Base-by-base conservation (phyloP, 2,113 vertebrate species). In the Rhinoptilus africanus region DNA sequence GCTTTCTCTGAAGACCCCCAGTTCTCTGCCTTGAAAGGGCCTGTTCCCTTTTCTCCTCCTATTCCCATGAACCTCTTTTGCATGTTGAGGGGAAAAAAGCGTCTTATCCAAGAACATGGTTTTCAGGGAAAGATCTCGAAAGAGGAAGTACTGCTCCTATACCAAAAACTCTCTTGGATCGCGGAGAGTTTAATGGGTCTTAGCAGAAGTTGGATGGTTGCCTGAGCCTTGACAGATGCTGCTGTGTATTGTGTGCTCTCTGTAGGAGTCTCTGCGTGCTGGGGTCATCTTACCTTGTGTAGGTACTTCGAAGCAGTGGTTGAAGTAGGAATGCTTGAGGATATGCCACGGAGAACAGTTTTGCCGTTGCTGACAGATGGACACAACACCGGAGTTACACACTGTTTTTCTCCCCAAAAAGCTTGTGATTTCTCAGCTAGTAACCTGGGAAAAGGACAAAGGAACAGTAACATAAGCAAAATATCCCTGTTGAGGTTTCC, bases 361-460 rank as follows among this genome's bases (percentile, higher is more conserved):
- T 32, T 73, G 69, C 14, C 2, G 24, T 32, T 54, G 37, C 39
- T 45, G 54, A 66, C 74, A 35, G 48, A 62, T 50, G 50, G 57
- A 79, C 79, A 87, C 41, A 86, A 84, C 48, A 34, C 21, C 11
- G 7, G 39, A 67, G 21, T 56, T 54, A 22, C 11, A 21, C 21
- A 14, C 48, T 53, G 18, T 2, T 47, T 77, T 57, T 16, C 26
- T 24, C 32, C 62, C 23, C 20, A 6, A 68, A 64, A 89, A 79
- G 28, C 21, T 81, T 75, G 57, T 4, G 5, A 21, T 85, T 87
- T 91, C 72, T 86, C 14, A 23, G 50, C 50, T 24, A 57, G 35
- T 67, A 82, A 66, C 45, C 26, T 89, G 85, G 75, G 85, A 93
- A 85, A 57, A 95, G 35, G 90, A 86, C 79, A 87, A 82, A 84